phyloP scores from a whole-genome alignment of 23 tunicate genomes.

The Styela clava region DNA sequence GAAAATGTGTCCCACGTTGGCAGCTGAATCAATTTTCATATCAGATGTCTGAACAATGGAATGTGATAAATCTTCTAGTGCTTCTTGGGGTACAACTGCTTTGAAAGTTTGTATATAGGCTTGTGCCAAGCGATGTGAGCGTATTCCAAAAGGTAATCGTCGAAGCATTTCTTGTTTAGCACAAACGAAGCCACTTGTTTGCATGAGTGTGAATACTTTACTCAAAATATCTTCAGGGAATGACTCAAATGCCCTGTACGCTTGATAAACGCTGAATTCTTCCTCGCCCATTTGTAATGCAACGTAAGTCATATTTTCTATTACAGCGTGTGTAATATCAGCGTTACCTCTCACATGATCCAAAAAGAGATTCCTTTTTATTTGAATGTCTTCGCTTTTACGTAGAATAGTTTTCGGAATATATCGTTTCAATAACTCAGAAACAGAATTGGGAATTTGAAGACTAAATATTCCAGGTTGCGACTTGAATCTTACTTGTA shows the following conservation, averaged over 20 bases:
- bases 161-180: background rate
- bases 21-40: background rate
- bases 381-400: background rate
- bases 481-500: constrained; percentile 22
- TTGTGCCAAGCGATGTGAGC: constrained; percentile 16
- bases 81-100: background rate
- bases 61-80: constrained; percentile 2
- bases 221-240: constrained; percentile 27
- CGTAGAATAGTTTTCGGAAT: constrained; percentile 10
- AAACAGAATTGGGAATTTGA: constrained; percentile 15
- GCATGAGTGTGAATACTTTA: constrained; percentile 35
- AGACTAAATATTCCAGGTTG: constrained; percentile 13
- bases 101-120: constrained; percentile 15
- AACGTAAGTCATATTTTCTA: constrained; percentile 50
- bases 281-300: constrained; percentile 43
- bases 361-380: background rate
- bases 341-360: background rate
- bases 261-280: constrained; percentile 66
- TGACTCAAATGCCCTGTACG: constrained; percentile 50
- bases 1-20: constrained; percentile 3
- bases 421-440: background rate
- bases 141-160: constrained; percentile 21
- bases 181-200: constrained; percentile 23
- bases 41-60: background rate
- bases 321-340: constrained; percentile 24